Base-by-base conservation (phyloP, 2,797 vertebrate genomes). In the Silurus aristotelis region DNA sequence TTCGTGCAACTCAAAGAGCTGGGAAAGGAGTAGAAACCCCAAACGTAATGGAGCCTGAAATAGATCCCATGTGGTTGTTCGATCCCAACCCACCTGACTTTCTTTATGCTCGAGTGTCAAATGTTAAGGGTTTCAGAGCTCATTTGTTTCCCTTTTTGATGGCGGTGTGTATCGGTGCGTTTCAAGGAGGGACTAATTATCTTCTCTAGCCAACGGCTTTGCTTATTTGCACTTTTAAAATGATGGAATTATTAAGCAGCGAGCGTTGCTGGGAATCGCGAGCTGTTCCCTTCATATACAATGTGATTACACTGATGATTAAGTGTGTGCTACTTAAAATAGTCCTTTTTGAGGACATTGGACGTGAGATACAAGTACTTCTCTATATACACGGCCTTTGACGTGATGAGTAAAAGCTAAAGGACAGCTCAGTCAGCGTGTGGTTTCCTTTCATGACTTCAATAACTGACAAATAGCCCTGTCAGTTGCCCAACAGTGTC, bases 371-470 rank as follows among this genome's bases (percentile, higher is more conserved):
- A 52, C 9, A 46, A 67, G 68, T 82, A 89, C 89, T 89, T 89
- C 85, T 87, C 86, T 88, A 82, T 88, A 82, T 83, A 79, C 80
- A 86, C 84, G 82, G 89, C 56, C 87, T 83, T 79, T 87, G 89
- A 87, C 89, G 86, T 90, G 88, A 90, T 73, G 90, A 90, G 90
- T 87, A 67, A 87, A 82, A 84, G 78, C 60, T 68, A 89, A 85
- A 87, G 88, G 89, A 80, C 87, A 87, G 91, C 91, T 90, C 87
- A 85, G 85, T 88, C 87, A 93, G 91, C 88, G 48, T 91, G 90
- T 87, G 90, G 91, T 81, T 92, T 92, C 90, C 88, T 87, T 89
- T 87, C 90, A 90, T 61, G 67, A 92, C 90, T 92, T 86, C 60
- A 75, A 89, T 83, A 88, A 82, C 87, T 80, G 89, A 85, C 87